Evolutionary conservation across 2,888 invertebrate genomes (phyloP), one percentile per base, ranked within the genome.

Genomic region (Stenoptilia bipunctidactyla): DNA sequence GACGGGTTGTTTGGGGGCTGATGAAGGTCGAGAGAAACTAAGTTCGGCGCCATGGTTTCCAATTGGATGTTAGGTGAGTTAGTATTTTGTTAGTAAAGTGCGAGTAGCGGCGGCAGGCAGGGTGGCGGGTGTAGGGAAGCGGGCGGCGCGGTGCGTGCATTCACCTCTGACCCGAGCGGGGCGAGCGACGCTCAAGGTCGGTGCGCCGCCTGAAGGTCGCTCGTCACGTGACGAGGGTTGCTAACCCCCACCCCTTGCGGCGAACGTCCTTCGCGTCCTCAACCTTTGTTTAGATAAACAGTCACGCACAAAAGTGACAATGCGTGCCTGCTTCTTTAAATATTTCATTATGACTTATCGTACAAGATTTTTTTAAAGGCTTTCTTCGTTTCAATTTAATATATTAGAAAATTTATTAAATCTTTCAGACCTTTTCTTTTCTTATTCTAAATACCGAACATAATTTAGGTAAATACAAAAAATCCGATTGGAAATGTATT

Each of bases 81-180:
- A 12, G 13, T 34, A 9, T 5, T 13, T 34, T 13, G 34, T 30
- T 30, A 6, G 30, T 58, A 20, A 53, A 57, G 61, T 61, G 44
- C 27, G 37, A 34, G 40, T 37, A 15, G 27, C 47, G 53, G 54
- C 61, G 58, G 56, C 58, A 60, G 55, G 58, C 53, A 54, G 56
- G 63, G 51, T 45, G 47, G 51, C 45, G 53, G 33, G 42, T 45
- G 41, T 53, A 51, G 49, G 56, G 50, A 62, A 54, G 64, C 50
- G 67, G 57, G 61, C 55, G 54, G 56, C 52, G 58, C 48, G 55
- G 51, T 38, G 62, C 72, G 80, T 75, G 68, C 80, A 72, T 80
- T 80, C 80, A 83, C 82, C 82, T 82, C 82, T 82, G 82, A 82
- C 82, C 82, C 80, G 82, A 73, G 71, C 73, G 77, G 67, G 72